Evolutionary conservation across 2,888 invertebrate species (phyloP), one percentile per base, ranked within the genome.

Genomic region (Dascillus cervinus): DNA sequence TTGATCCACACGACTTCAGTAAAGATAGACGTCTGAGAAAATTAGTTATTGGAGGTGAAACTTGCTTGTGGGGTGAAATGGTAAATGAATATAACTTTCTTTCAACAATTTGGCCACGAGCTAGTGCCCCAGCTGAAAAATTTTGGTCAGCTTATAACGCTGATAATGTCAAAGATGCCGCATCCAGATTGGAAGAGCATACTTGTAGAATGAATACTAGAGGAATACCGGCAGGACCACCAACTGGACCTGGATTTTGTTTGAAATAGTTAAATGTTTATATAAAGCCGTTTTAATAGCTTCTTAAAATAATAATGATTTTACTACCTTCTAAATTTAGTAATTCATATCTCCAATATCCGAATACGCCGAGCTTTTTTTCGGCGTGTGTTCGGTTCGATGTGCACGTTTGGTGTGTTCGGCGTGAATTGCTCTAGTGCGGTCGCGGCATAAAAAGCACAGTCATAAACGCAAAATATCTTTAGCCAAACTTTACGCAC

Each of bases 51-150:
- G 94, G 95, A 1, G 94, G 94, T 0, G 92, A 92, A 60, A 87
- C 89, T 1, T 89, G 90, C 50, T 83, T 95, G 81, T 94, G 94
- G 94, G 77, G 79, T 2, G 94, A 95, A 63, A 80, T 76, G 47
- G 86, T 89, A 0, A 86, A 92, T 56, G 68, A 73, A 43, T 60
- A 65, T 22, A 78, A 77, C 52, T 56, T 77, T 4, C 55, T 75
- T 3, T 65, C 64, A 41, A 66, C 80, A 47, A 74, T 87, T 4
- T 94, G 91, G 83, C 94, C 94, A 0, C 70, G 91, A 43, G 85
- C 87, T 0, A 78, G 82, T 34, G 90, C 89, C 0, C 75, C 82
- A 0, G 94, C 90, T 0, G 94, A 95, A 64, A 73, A 81, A 39
- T 69, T 94, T 1, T 94, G 92, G 92, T 79, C 79, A 11, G 58